A percentile compares a stretch with the other conserved stretches of the same genome.
phyloP scores from a whole-genome alignment of 1,140 invertebrate species.

The Condylostylus longicornis region DNA sequence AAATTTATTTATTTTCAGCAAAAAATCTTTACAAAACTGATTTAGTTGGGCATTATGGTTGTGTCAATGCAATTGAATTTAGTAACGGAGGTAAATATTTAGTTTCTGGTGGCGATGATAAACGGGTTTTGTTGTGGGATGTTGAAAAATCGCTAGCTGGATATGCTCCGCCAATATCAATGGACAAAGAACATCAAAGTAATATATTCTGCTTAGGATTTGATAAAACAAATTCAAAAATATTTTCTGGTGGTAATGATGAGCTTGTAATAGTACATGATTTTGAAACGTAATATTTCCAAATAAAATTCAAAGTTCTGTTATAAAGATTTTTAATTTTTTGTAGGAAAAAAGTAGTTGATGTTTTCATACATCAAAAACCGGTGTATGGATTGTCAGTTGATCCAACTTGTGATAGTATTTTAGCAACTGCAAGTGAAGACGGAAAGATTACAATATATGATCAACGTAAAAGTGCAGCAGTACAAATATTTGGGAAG shows the following conservation, averaged over 20 bases:
- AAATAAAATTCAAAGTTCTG: background rate
- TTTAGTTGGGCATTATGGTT: conserved; percentile 80
- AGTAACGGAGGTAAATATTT: conserved; percentile 71
- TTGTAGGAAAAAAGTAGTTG: conserved; percentile 49
- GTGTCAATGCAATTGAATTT: conserved; percentile 94
- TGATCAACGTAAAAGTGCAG: conserved; percentile 37
- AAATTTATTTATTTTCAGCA: no score
- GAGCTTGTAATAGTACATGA: conserved; percentile 85
- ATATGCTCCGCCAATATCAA: conserved; percentile 44
- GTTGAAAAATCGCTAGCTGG: conserved; percentile 58
- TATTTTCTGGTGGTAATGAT: conserved; percentile 90
- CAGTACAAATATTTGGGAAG: conserved; percentile 40
- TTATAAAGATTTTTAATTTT: conserved; percentile 9
- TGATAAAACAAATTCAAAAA: conserved; percentile 57
- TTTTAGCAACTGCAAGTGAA: conserved; percentile 80
- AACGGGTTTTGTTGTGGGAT: conserved; percentile 77
- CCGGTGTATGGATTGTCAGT: conserved; percentile 79
- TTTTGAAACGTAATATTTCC: conserved; percentile 54
- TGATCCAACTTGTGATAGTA: conserved; percentile 64
- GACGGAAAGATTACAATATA: conserved; percentile 75
- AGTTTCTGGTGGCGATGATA: conserved; percentile 89
- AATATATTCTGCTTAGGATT: conserved; percentile 89
- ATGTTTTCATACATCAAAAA: conserved; percentile 69
- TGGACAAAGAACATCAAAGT: conserved; percentile 73
- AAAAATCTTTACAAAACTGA: conserved; percentile 70